These are phyloP conservation scores for Ptyas mucosa DNA, from an alignment of 2,113 vertebrate genomes.

Conservation along the genomic window DNA sequence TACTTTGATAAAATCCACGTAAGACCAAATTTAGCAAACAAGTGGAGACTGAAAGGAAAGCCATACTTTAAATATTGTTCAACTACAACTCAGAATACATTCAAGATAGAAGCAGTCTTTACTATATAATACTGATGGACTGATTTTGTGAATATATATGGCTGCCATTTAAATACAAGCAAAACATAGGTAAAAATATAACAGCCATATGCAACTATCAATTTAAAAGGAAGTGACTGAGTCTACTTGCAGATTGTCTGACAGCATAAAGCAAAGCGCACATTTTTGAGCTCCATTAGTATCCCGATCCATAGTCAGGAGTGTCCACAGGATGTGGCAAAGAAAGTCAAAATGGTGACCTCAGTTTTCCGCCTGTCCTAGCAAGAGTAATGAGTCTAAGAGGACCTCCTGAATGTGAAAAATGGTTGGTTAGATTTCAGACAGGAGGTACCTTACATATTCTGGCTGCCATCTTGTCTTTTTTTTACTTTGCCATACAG, in stretches of 20 bases:
- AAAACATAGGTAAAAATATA: background rate
- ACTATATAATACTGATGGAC: background rate
- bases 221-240: background rate
- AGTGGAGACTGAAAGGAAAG: background rate
- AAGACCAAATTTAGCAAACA: background rate
- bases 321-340: background rate
- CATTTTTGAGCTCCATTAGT: background rate
- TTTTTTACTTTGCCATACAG: background rate
- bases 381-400: background rate
- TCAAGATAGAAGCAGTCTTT: background rate
- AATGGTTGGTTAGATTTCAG: background rate
- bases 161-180: background rate
- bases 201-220: background rate
- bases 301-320: background rate
- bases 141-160: background rate
- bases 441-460: background rate
- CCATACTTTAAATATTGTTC: background rate
- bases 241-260: background rate
- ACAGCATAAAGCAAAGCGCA: background rate
- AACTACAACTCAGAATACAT: background rate
- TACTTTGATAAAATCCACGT: background rate
- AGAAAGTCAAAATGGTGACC: background rate
- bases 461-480: background rate
- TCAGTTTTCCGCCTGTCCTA: background rate
- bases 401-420: background rate